Evolutionary conservation across 2,113 vertebrate genomes (phyloP), one percentile per base, ranked within the genome.

Genomic region (Plestiodon gilberti): DNA sequence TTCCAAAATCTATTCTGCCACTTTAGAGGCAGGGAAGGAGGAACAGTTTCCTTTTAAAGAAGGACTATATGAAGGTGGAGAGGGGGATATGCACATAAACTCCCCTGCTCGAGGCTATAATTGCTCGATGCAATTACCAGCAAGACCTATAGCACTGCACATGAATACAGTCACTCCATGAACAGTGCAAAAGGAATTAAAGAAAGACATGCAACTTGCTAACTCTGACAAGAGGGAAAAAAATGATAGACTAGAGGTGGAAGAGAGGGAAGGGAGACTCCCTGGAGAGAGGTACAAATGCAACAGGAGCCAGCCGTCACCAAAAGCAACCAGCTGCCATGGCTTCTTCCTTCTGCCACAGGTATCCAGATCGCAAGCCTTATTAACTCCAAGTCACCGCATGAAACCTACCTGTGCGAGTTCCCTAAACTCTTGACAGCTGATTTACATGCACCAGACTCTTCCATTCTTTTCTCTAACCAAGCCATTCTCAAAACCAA

Each of bases 1-100:
- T 95, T 92, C 93, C 93, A 95, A 93, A 92, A 83, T 82, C 86
- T 65, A 80, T 22, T 87, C 62, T 90, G 35, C 59, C 69, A 64
- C 4, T 30, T 93, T 20, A 91, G 87, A 90, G 78, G 90, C 79
- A 90, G 77, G 88, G 55, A 93, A 88, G 83, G 8, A 82, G 18
- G 83, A 92, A 91, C 43, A 30, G 38, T 38, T 48, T 85, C 88
- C 90, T 86, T 94, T 88, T 83, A 62, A 94, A 75, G 94, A 93
- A 33, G 78, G 70, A 33, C 2, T 64, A n/a, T 28, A 28, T 1
- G 74, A 52, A 76, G 15, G 2, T 0, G 17, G 35, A 83, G 90
- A 86, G 91, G 10, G 48, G 91, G 86, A 84, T 79, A 89, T 70
- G 22, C 82, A 74, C 6, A 28, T 5, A 55, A 13, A 55, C 17